These are phyloP conservation scores for Drosophila carrolli DNA, from an alignment of 1,140 invertebrate genomes.

Conservation along the genomic window DNA sequence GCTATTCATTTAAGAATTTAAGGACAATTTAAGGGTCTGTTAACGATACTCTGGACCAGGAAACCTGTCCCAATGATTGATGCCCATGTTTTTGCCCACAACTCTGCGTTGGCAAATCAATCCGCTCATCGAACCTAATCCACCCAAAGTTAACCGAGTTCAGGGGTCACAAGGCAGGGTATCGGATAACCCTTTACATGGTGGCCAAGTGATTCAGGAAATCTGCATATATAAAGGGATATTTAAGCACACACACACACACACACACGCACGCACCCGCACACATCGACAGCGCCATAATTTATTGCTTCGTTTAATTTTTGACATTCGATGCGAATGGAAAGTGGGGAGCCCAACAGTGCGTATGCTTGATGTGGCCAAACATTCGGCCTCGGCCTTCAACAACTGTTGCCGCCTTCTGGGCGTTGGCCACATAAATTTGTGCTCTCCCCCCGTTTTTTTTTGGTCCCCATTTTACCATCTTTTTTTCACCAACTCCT, in stretches of 20 bases:
- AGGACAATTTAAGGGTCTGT: not conserved
- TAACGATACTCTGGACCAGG: not conserved
- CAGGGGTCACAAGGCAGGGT: constrained; percentile 3
- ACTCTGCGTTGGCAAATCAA: constrained; percentile 11
- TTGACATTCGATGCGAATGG: constrained; percentile 24
- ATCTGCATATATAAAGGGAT: constrained; percentile 68
- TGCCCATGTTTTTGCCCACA: not conserved
- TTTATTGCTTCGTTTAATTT: constrained; percentile 78
- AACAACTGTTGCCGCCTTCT: constrained; percentile 28
- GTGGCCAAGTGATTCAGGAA: constrained; percentile 48
- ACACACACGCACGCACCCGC: constrained; percentile 5
- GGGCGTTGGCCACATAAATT: constrained; percentile 26
- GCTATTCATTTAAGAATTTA: not conserved
- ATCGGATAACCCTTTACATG: constrained; percentile 33
- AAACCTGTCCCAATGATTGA: constrained; percentile 19
- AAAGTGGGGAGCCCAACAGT: constrained; percentile 49
- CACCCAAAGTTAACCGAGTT: constrained; percentile 16
- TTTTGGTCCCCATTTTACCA: no score
- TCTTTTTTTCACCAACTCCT: not conserved
- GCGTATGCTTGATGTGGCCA: constrained; percentile 66
- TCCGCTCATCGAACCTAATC: constrained; percentile 35
- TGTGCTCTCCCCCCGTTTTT: not conserved
- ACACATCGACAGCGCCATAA: constrained; percentile 59
- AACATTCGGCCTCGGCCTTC: constrained; percentile 10
- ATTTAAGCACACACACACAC: constrained; percentile 43